Evolutionary conservation across 2,113 vertebrate genomes (phyloP).

Genomic region (Pygoscelis adeliae): DNA sequence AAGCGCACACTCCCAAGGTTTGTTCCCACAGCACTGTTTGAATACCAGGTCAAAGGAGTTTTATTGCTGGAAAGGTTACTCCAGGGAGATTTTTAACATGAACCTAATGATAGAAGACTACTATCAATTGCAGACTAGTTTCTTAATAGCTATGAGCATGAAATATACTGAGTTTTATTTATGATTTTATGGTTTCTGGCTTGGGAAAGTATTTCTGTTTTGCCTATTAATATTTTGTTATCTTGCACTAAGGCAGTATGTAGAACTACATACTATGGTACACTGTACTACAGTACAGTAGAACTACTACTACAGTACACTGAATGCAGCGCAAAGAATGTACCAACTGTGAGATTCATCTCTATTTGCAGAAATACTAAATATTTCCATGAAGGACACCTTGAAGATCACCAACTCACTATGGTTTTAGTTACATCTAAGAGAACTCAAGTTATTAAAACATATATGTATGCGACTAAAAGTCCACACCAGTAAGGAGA

Average conservation of each 20-base stretch:
- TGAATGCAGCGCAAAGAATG: not conserved
- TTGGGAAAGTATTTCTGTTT: not conserved
- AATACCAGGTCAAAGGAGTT: constrained; percentile 57
- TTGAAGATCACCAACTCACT: not conserved
- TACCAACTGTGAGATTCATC: not conserved
- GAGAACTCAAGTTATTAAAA: not conserved
- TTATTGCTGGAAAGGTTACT: constrained; percentile 66
- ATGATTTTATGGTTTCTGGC: not conserved
- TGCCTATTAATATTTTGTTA: not conserved
- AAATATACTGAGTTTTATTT: not conserved
- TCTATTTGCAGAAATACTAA: not conserved
- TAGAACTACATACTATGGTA: not conserved
- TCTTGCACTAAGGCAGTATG: not conserved
- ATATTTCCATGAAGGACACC: not conserved
- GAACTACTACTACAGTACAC: not conserved
- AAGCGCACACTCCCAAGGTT: not conserved
- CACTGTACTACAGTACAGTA: not conserved
- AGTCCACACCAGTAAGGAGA: not conserved
- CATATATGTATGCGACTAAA: not conserved
- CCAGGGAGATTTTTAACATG: constrained; percentile 45
- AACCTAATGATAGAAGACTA: constrained; percentile 6
- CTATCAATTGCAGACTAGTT: not conserved
- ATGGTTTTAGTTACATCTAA: not conserved
- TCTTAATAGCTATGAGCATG: not conserved
- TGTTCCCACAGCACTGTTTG: constrained; percentile 27